These are phyloP conservation scores for Drosophila pegasa DNA, from an alignment of 2,888 invertebrate species.

Conservation along the genomic window DNA sequence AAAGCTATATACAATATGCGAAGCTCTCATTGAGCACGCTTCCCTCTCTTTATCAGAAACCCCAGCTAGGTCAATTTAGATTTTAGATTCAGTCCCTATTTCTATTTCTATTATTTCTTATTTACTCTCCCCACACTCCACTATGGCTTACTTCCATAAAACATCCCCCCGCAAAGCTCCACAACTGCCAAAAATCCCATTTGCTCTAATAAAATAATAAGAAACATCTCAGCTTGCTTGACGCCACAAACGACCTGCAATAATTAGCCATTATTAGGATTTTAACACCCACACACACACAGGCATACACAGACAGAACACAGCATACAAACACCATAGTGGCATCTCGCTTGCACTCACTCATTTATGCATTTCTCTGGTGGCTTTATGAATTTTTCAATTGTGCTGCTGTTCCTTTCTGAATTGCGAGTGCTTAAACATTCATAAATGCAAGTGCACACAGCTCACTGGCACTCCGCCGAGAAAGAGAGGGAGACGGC, in stretches of 20 bases:
- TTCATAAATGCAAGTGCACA: constrained; percentile 76
- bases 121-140: no score
- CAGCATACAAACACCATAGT: constrained; percentile 17
- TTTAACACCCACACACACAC: constrained; percentile 24
- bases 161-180: neutral
- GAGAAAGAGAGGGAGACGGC: neutral
- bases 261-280: constrained; percentile 70
- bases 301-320: neutral
- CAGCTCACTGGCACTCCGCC: constrained; percentile 58
- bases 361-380: constrained; percentile 55
- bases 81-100: no score
- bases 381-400: constrained; percentile 75
- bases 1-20: no score
- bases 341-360: constrained; percentile 23
- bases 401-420: constrained; percentile 55
- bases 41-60: no score
- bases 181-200: neutral
- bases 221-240: neutral
- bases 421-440: constrained; percentile 70
- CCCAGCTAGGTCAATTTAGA: no score
- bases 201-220: neutral
- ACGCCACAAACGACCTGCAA: constrained; percentile 46
- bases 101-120: no score
- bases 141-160: no score
- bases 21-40: no score